Evolutionary conservation across 2,113 vertebrate species (phyloP).

Genomic region (Pogonocichla stellata): DNA sequence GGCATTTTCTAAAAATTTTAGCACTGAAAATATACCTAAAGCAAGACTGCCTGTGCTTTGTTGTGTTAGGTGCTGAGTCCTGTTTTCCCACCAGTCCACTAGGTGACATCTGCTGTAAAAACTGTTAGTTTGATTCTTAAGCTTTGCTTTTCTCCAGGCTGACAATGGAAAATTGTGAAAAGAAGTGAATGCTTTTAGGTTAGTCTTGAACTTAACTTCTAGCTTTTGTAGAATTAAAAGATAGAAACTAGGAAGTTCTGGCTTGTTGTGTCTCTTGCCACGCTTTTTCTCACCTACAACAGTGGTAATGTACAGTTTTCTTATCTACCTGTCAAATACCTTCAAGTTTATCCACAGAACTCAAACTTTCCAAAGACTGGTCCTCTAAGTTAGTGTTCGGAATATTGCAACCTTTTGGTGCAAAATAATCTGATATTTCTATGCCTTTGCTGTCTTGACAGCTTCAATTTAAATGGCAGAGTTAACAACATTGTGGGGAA

Average conservation of each 20-base stretch:
- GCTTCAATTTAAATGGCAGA: neutral
- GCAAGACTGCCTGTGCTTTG: neutral
- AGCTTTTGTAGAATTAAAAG: neutral
- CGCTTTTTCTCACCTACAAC: neutral
- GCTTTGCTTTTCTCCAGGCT: neutral
- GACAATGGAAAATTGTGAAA: neutral
- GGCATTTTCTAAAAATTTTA: neutral
- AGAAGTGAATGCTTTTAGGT: neutral
- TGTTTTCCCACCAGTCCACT: neutral
- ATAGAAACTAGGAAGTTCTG: neutral
- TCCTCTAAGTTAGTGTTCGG: neutral
- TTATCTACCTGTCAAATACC: neutral
- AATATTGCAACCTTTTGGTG: neutral
- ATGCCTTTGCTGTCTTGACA: neutral
- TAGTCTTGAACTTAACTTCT: neutral
- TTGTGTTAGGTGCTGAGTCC: neutral
- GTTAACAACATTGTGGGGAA: neutral
- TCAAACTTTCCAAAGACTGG: neutral
- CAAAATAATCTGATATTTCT: neutral
- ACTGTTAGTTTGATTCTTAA: neutral
- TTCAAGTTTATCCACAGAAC: neutral
- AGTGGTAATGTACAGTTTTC: neutral
- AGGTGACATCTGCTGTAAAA: neutral
- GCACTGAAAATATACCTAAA: neutral
- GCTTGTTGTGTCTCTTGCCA: neutral